These are phyloP conservation scores for Musca vetustissima DNA, from an alignment of 1,140 invertebrate genomes.

Conservation along the genomic window DNA sequence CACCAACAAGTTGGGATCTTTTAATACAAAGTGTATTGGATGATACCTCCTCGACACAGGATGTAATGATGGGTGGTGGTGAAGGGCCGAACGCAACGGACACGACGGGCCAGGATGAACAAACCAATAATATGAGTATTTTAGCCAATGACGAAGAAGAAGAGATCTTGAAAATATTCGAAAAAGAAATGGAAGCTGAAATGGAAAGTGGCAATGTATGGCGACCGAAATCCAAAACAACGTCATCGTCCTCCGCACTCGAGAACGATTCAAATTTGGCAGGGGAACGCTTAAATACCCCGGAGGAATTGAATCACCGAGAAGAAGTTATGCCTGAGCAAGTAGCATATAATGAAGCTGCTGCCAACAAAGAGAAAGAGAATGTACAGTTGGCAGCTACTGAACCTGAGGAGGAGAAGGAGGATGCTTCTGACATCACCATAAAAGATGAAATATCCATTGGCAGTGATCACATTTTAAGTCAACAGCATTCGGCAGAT, in stretches of 20 bases:
- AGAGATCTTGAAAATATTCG: neutral
- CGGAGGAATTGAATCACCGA: no score
- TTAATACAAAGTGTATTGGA: conserved; percentile 16
- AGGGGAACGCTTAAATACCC: no score
- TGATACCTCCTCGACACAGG: conserved; percentile 2
- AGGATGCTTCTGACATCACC: neutral
- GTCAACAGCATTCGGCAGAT: neutral
- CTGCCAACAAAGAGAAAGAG: neutral
- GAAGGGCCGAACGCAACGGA: neutral
- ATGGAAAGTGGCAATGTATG: no score
- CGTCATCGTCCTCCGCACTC: no score
- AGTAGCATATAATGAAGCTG: neutral
- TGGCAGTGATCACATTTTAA: neutral
- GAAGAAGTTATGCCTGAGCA: neutral
- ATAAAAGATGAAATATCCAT: neutral
- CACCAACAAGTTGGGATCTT: neutral
- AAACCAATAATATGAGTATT: no score
- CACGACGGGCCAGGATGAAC: neutral
- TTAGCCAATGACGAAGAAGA: neutral
- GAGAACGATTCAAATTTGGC: no score
- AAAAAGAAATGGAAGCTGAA: neutral
- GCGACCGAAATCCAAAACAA: no score
- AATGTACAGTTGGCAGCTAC: no score
- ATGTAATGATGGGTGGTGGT: neutral
- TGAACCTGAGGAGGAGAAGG: neutral